These are phyloP conservation scores for Ectemnius lituratus DNA, from an alignment of 2,888 invertebrate genomes.

Conservation along the genomic window DNA sequence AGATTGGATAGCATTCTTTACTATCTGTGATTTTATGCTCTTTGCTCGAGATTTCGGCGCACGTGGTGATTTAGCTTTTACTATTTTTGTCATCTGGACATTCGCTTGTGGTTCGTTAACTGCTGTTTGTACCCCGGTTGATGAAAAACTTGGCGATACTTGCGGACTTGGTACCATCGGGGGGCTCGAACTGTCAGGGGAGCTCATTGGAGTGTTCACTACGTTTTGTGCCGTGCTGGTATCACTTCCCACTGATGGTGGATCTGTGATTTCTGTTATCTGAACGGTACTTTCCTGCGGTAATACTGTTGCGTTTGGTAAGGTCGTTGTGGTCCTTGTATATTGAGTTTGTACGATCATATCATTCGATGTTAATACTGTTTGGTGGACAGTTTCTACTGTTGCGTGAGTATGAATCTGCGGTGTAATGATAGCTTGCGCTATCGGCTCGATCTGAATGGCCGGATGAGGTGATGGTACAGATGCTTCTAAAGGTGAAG, in stretches of 20 bases:
- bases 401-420: slow-evolving; percentile 73
- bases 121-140: slow-evolving; percentile 55
- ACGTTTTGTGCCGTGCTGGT: slow-evolving; percentile 49
- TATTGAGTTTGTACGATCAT: slow-evolving; percentile 75
- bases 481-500: slow-evolving; percentile 72
- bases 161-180: slow-evolving; percentile 65
- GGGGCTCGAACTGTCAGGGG: slow-evolving; percentile 53
- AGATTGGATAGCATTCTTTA: slow-evolving; percentile 63
- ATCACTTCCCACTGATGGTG: slow-evolving; percentile 59
- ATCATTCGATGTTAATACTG: slow-evolving; percentile 75
- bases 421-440: slow-evolving; percentile 72
- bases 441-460: slow-evolving; percentile 73
- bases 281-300: slow-evolving; percentile 70
- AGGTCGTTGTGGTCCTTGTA: slow-evolving; percentile 73
- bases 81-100: slow-evolving; percentile 56
- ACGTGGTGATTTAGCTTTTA: slow-evolving; percentile 66
- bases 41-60: slow-evolving; percentile 66
- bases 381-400: slow-evolving; percentile 74
- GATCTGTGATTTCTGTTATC: slow-evolving; percentile 72
- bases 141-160: slow-evolving; percentile 57
- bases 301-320: slow-evolving; percentile 72
- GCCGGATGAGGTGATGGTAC: slow-evolving; percentile 72
- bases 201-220: slow-evolving; percentile 53
- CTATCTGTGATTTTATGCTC: slow-evolving; percentile 63
- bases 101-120: slow-evolving; percentile 51